phyloP scores from a whole-genome alignment of 1,140 invertebrate genomes.

The Nephila pilipes region DNA sequence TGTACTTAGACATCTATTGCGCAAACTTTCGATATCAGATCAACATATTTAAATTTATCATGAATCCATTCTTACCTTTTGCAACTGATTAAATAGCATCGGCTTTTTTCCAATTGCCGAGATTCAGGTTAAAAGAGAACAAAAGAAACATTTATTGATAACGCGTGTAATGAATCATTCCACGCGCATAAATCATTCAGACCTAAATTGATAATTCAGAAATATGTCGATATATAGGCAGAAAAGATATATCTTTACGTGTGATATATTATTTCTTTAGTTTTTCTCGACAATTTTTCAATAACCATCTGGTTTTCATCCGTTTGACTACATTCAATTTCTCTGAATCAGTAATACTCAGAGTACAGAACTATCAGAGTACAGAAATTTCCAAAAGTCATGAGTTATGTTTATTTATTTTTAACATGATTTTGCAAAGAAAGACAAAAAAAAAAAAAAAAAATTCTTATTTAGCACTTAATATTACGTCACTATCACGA shows the following conservation, averaged over 20 bases:
- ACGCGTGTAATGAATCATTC: background rate
- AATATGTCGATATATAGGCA: background rate
- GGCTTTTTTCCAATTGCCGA: background rate
- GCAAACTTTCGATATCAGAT: background rate
- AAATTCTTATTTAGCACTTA: no score
- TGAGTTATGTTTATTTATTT: no score
- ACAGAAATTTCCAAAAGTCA: no score
- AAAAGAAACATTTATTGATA: background rate
- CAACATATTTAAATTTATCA: background rate
- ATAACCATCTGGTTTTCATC: background rate
- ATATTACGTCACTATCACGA: no score
- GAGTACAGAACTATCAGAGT: no score
- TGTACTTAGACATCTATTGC: background rate
- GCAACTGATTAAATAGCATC: background rate
- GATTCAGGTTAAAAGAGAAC: background rate
- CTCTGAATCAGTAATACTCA: no score
- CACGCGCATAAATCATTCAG: background rate
- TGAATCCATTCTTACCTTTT: background rate
- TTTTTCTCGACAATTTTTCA: no score
- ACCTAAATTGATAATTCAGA: background rate
- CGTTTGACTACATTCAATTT: no score
- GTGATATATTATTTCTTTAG: no score
- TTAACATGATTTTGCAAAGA: no score
- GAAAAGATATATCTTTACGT: background rate
- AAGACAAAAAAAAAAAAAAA: no score